These are phyloP conservation scores for Pipistrellus kuhlii DNA, from an alignment of 2,797 vertebrate species.

Conservation along the genomic window DNA sequence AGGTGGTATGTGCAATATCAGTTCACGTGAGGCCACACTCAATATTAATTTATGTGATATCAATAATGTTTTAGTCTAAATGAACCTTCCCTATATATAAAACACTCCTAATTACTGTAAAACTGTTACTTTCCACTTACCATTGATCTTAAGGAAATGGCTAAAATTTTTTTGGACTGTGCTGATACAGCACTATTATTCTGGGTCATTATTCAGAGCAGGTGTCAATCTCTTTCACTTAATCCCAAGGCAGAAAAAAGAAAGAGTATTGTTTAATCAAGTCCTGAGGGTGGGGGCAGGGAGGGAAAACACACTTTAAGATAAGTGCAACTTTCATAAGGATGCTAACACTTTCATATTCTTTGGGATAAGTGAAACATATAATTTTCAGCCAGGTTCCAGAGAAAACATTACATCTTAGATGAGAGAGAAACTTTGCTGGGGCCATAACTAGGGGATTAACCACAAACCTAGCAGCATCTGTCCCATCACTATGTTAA, in stretches of 20 bases:
- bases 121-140: slow-evolving; percentile 83
- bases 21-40: slow-evolving; percentile 77
- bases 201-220: slow-evolving; percentile 81
- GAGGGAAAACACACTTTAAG: slow-evolving; percentile 40
- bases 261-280: slow-evolving; percentile 71
- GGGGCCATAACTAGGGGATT: neutral
- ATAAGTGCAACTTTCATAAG: slow-evolving; percentile 55
- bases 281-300: neutral
- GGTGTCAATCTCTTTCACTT: slow-evolving; percentile 81
- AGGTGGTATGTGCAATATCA: slow-evolving; percentile 81
- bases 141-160: slow-evolving; percentile 84
- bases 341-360: slow-evolving; percentile 57
- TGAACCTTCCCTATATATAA: slow-evolving; percentile 82
- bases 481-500: neutral
- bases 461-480: neutral
- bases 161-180: slow-evolving; percentile 81
- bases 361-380: slow-evolving; percentile 38
- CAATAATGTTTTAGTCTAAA: slow-evolving; percentile 85
- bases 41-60: slow-evolving; percentile 87
- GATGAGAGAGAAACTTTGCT: neutral
- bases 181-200: slow-evolving; percentile 84
- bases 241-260: slow-evolving; percentile 38
- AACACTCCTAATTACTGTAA: slow-evolving; percentile 86
- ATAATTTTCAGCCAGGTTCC: slow-evolving; percentile 58
- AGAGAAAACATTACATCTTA: slow-evolving; percentile 52